phyloP scores from a whole-genome alignment of 1,140 invertebrate species.

The Brachionus koreanus region DNA sequence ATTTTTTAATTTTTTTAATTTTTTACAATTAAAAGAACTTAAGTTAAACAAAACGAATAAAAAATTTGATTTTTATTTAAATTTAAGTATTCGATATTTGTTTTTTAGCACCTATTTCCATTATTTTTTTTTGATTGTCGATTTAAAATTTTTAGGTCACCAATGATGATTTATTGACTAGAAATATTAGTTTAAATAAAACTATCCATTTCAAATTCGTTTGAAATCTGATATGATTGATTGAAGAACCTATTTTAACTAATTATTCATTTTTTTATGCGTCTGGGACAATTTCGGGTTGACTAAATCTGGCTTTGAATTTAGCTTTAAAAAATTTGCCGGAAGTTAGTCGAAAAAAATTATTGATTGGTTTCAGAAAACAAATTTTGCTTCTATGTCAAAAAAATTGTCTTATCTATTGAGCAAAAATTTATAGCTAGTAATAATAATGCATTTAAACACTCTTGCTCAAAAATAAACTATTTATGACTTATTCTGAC shows the following conservation, averaged over 20 bases:
- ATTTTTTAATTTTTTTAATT: not conserved
- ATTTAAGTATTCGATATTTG: not conserved
- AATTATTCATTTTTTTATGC: not conserved
- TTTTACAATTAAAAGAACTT: not conserved
- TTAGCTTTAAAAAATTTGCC: not conserved
- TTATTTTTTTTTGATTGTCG: no score
- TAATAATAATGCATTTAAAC: not conserved
- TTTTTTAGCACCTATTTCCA: no score
- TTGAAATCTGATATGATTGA: slow-evolving; percentile 26
- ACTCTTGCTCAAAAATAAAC: not conserved
- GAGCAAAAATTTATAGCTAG: not conserved
- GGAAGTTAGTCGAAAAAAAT: not conserved
- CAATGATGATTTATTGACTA: slow-evolving; percentile 17
- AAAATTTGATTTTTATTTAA: not conserved
- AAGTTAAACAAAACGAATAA: not conserved
- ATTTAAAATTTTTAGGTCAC: not conserved
- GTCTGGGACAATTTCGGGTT: not conserved
- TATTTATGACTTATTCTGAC: not conserved
- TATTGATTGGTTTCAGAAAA: not conserved
- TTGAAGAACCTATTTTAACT: not conserved
- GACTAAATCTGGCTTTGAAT: not conserved
- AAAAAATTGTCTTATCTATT: not conserved
- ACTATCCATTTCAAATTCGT: not conserved
- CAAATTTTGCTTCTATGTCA: not conserved
- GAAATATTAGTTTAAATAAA: not conserved